Percentiles rank a stretch among this genome's conserved stretches.
These are phyloP conservation scores for Etheostoma nigrum DNA, from an alignment of 2,797 vertebrate genomes.

Conservation along the genomic window DNA sequence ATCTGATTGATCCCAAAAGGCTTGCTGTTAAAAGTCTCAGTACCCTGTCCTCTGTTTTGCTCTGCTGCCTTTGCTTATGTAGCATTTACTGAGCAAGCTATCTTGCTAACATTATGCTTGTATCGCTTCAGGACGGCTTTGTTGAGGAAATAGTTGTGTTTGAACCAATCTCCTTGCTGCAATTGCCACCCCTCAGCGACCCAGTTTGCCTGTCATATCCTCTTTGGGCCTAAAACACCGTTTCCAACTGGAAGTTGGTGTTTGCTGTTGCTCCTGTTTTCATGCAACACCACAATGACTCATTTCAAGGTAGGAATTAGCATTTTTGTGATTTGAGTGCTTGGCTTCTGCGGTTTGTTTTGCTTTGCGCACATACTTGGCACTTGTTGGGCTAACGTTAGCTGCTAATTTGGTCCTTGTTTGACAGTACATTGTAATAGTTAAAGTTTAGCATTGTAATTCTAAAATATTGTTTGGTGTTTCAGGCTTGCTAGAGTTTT, in stretches of 20 bases:
- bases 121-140: neutral
- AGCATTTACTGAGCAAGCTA: neutral
- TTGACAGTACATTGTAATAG: neutral
- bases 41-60: neutral
- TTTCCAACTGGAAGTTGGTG: neutral
- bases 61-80: neutral
- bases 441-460: neutral
- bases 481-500: neutral
- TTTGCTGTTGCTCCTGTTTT: neutral
- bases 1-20: too few species aligned
- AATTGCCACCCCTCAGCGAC: neutral
- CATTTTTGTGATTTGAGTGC: neutral
- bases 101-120: neutral
- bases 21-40: too few species aligned
- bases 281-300: neutral
- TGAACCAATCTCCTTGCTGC: neutral
- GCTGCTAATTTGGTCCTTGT: neutral
- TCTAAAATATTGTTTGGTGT: neutral
- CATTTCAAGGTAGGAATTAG: slow-evolving; percentile 6
- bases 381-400: neutral
- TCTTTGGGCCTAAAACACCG: neutral
- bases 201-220: neutral
- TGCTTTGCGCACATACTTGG: neutral
- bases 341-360: neutral
- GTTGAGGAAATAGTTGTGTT: neutral